A percentile compares a stretch with the other conserved stretches of the same genome.
These are phyloP conservation scores for Lycaena phlaeas DNA, from an alignment of 2,888 invertebrate genomes.

Conservation along the genomic window DNA sequence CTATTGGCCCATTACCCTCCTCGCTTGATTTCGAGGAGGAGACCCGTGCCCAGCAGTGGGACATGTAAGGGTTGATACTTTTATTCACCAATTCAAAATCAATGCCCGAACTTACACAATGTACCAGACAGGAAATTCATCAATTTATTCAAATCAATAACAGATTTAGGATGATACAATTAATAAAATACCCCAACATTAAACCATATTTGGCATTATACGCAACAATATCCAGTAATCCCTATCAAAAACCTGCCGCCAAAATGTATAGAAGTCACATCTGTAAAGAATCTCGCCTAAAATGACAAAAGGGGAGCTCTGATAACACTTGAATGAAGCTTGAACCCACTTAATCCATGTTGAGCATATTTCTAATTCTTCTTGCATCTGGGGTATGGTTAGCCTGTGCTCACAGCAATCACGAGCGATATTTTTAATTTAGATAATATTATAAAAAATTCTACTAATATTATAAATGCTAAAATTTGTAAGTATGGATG, in stretches of 20 bases:
- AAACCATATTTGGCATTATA: slow-evolving; percentile 17
- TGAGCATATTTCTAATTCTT: slow-evolving; percentile 47
- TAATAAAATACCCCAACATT: slow-evolving; percentile 1
- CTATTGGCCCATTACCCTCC: too few relatives aligned
- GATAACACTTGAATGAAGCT: slow-evolving; percentile 27
- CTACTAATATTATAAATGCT: too few relatives aligned
- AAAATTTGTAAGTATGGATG: too few relatives aligned
- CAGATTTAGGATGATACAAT: too few relatives aligned
- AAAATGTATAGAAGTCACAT: slow-evolving; percentile 25
- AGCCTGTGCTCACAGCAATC: not conserved
- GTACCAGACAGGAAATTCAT: too few relatives aligned
- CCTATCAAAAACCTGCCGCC: slow-evolving; percentile 31
- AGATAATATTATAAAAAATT: too few relatives aligned
- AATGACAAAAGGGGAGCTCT: slow-evolving; percentile 38
- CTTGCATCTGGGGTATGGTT: slow-evolving; percentile 41
- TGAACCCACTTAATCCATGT: slow-evolving; percentile 45
- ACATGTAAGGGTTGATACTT: too few relatives aligned
- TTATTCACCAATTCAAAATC: too few relatives aligned
- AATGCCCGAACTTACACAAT: too few relatives aligned
- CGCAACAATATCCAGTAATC: slow-evolving; percentile 25
- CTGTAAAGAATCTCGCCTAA: slow-evolving; percentile 27
- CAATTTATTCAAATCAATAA: too few relatives aligned
- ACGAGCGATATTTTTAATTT: not conserved
- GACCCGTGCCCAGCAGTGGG: too few relatives aligned
- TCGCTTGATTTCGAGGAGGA: too few relatives aligned